A percentile compares a stretch with the other conserved stretches of the same genome.
Evolutionary conservation across 1,140 invertebrate species (phyloP).

Genomic region (Drosophila punjabiensis): DNA sequence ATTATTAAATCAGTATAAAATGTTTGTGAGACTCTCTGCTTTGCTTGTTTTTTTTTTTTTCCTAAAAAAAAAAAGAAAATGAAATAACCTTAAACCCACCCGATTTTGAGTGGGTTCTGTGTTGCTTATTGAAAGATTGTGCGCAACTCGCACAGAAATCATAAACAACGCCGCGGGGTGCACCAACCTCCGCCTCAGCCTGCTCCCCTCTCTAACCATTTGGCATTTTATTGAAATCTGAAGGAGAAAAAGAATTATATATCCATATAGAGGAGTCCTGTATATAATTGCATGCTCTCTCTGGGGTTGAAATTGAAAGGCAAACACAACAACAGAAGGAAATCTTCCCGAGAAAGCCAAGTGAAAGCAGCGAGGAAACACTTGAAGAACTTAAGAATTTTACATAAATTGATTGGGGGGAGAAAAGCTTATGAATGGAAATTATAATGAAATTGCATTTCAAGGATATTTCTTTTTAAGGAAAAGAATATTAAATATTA

Average conservation of each 20-base stretch:
- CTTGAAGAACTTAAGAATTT: constrained; percentile 27
- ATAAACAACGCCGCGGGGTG: constrained; percentile 77
- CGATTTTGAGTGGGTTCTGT: constrained; percentile 25
- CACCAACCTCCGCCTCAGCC: background rate
- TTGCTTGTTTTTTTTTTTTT: background rate
- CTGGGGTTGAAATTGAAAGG: constrained; percentile 78
- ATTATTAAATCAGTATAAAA: constrained; percentile 80
- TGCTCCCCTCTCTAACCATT: background rate
- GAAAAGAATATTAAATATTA: background rate
- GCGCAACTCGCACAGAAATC: constrained; percentile 69
- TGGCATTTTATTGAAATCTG: constrained; percentile 81
- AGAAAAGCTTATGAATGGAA: constrained; percentile 14
- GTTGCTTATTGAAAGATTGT: constrained; percentile 79
- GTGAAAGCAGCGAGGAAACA: constrained; percentile 6
- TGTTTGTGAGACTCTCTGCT: constrained; percentile 12
- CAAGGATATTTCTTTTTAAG: background rate
- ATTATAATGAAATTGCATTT: constrained; percentile 13
- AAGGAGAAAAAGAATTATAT: constrained; percentile 50
- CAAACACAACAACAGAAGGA: constrained; percentile 40
- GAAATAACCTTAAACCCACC: constrained; percentile 19
- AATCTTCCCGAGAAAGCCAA: constrained; percentile 7
- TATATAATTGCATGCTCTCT: constrained; percentile 74
- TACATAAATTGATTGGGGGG: constrained; percentile 17
- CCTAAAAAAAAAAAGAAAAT: constrained; percentile 28
- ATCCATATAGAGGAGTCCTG: constrained; percentile 14